A percentile compares a stretch with the other conserved stretches of the same genome.
Evolutionary conservation across 2,888 invertebrate genomes (phyloP).

Genomic region (Cheilosia scutellata): DNA sequence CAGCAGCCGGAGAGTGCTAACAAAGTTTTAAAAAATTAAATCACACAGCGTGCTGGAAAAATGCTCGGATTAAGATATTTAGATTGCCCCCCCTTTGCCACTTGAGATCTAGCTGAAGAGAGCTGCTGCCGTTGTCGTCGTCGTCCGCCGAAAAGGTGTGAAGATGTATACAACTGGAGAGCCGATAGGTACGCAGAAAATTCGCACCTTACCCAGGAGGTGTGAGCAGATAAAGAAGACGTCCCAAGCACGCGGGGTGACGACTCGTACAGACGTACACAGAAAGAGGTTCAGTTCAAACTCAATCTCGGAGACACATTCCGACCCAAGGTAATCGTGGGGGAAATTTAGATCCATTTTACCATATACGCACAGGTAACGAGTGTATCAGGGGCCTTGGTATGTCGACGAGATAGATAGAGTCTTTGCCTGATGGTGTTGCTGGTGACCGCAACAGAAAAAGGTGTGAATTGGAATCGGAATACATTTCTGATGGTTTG

Average conservation of each 20-base stretch:
- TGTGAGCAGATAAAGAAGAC: constrained; percentile 69
- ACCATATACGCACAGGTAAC: constrained; percentile 75
- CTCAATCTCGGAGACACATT: constrained; percentile 74
- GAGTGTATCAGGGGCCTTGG: constrained; percentile 73
- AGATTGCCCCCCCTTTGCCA: constrained; percentile 78
- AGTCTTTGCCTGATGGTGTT: constrained; percentile 48
- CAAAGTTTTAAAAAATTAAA: constrained; percentile 76
- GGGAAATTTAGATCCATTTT: constrained; percentile 75
- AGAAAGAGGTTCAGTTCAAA: constrained; percentile 60
- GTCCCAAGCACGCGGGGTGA: constrained; percentile 37
- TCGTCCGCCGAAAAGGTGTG: constrained; percentile 54
- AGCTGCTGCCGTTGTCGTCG: background rate
- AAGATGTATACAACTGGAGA: constrained; percentile 22
- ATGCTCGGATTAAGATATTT: constrained; percentile 84
- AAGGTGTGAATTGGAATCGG: constrained; percentile 72
- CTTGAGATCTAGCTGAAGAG: constrained; percentile 9
- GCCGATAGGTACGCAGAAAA: constrained; percentile 58
- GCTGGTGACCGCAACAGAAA: constrained; percentile 29
- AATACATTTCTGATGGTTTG: constrained; percentile 44
- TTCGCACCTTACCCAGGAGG: constrained; percentile 65
- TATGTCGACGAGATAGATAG: constrained; percentile 60
- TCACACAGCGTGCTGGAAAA: constrained; percentile 77
- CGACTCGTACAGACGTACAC: constrained; percentile 11
- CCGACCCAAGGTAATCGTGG: constrained; percentile 71
- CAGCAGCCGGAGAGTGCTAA: constrained; percentile 77